phyloP scores from a whole-genome alignment of 92 coral and sea anemone species.

The Bergia sp. region DNA sequence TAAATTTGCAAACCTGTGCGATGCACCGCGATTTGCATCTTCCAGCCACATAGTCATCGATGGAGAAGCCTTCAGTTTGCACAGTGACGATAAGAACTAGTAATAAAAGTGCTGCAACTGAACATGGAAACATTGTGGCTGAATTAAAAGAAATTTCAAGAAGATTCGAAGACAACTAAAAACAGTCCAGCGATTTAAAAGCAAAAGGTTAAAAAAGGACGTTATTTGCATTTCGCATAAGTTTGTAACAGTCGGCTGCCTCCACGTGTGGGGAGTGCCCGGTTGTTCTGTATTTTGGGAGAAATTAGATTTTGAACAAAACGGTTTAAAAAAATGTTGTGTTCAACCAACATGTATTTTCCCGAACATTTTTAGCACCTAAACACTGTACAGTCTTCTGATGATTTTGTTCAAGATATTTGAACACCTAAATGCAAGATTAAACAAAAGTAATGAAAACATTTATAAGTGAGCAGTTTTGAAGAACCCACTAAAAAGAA shows the following conservation, averaged over 20 bases:
- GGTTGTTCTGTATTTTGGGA: not conserved
- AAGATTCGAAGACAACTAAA: not conserved
- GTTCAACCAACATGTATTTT: not conserved
- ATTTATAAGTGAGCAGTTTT: too few species aligned
- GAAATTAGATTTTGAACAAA: not conserved
- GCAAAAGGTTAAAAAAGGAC: not conserved
- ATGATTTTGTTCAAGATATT: too few species aligned
- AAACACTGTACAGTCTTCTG: too few species aligned
- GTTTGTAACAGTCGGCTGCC: not conserved
- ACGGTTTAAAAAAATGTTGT: not conserved
- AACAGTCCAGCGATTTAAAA: not conserved
- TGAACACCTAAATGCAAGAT: too few species aligned
- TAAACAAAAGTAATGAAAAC: too few species aligned
- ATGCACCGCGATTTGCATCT: slow-evolving; percentile 37
- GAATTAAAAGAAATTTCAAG: not conserved
- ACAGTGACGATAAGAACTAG: not conserved
- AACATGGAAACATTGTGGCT: not conserved
- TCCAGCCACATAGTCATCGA: not conserved
- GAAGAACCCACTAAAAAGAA: too few species aligned
- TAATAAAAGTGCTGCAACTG: not conserved
- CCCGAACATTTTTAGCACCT: not conserved
- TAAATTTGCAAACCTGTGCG: slow-evolving; percentile 22
- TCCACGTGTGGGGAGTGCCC: not conserved
- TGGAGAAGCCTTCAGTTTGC: not conserved
- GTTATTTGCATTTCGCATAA: not conserved